Evolutionary conservation across 2,113 vertebrate species (phyloP).

Genomic region (Brachirus orientalis): DNA sequence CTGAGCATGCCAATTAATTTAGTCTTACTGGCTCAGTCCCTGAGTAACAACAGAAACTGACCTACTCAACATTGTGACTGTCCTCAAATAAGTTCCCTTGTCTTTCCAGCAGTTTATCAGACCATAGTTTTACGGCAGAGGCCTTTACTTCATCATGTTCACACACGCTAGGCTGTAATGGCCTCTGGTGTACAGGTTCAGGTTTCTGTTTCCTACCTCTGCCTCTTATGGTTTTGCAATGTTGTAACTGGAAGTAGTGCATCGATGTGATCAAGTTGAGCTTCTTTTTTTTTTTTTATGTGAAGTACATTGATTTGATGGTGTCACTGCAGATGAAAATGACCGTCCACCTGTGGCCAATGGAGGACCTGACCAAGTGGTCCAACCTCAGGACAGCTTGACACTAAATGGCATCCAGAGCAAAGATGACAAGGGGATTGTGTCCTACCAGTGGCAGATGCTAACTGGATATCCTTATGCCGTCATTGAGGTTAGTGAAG

Average conservation of each 20-base stretch:
- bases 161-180: constrained; percentile 37
- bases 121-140: constrained; percentile 9
- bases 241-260: not conserved
- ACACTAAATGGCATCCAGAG: constrained; percentile 83
- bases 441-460: constrained; percentile 83
- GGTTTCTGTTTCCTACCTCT: constrained; percentile 26
- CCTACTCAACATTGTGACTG: not conserved
- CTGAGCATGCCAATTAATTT: not conserved
- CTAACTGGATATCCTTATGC: constrained; percentile 68
- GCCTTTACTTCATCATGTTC: constrained; percentile 41
- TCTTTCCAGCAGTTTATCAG: not conserved
- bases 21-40: not conserved
- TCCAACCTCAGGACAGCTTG: constrained; percentile 87
- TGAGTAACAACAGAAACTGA: not conserved
- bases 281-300: not conserved
- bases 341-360: constrained; percentile 83
- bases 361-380: constrained; percentile 83
- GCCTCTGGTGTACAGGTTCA: constrained; percentile 4
- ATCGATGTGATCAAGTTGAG: accelerated
- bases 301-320: not conserved
- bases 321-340: constrained; percentile 73
- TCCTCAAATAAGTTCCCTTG: not conserved
- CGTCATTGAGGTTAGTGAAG: constrained; percentile 81
- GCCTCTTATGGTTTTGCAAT: not conserved
- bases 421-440: constrained; percentile 80